Evolutionary conservation across 2,113 vertebrate genomes (phyloP), one percentile per base, ranked within the genome.

Genomic region (Clupea harengus): DNA sequence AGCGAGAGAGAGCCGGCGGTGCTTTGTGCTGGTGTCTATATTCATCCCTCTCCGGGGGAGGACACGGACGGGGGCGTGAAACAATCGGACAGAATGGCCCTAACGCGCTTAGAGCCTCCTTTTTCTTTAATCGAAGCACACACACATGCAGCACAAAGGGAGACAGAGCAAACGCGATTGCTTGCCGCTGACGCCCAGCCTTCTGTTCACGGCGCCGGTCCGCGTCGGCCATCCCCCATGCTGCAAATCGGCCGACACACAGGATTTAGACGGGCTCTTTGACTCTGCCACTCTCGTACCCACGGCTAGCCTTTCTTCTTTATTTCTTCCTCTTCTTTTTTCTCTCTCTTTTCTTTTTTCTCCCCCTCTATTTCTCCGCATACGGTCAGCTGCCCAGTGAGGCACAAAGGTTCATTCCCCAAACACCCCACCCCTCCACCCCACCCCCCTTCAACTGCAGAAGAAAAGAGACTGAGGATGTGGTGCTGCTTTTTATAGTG

Each of bases 51-150:
- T 93, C 91, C 89, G 93, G 88, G 92, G 94, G 95, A 88, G 95
- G 94, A 95, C 93, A 95, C 90, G 92, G 94, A 93, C 89, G 94
- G 90, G 93, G 94, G 93, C 84, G 91, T 93, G 90, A 94, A 95
- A 96, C 94, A 95, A 95, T 94, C 88, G 92, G 91, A 95, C 93
- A 95, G 93, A 96, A 95, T 93, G 93, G 93, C 92, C 92, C 89
- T 95, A 95, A 95, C 91, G 91, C 89, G 94, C 94, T 95, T 95
- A 95, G 93, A 92, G 94, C 94, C 93, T 94, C 93, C 93, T 93
- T 90, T 93, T 93, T 95, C 93, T 95, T 95, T 95, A 95, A 95
- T 95, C 94, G 92, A 93, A 92, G 93, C 93, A 93, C 93, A 93
- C 95, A 95, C 93, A 95, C 94, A 95, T 93, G 91, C 92, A 88